Conservation (phyloP, 2,888 invertebrate genomes). For the Sesia apiformis region DNA sequence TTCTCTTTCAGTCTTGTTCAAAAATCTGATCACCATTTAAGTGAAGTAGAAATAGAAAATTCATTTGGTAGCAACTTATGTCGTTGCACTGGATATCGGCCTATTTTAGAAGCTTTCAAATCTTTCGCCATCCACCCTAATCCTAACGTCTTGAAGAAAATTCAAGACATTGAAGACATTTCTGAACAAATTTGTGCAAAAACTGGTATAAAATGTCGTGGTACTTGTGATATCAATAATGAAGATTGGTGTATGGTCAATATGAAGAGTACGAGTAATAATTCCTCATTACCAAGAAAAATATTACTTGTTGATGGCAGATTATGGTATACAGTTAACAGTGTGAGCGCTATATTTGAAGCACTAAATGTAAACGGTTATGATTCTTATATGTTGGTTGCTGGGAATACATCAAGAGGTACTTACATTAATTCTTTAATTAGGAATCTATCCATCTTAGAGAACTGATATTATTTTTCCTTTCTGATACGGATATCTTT, state of each 20-base stretch:
- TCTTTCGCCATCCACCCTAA: slow-evolving; percentile 75
- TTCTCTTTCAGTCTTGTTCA: slow-evolving; percentile 18
- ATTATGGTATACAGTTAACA: slow-evolving; percentile 70
- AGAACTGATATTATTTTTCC: neutral
- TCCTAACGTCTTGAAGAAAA: slow-evolving; percentile 49
- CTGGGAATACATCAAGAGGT: slow-evolving; percentile 85
- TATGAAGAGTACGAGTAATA: slow-evolving; percentile 14
- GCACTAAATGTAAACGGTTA: slow-evolving; percentile 53
- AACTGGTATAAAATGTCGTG: slow-evolving; percentile 11
- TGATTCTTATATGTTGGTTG: slow-evolving; percentile 75
- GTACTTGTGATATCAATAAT: slow-evolving; percentile 3
- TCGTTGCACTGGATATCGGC: slow-evolving; percentile 85
- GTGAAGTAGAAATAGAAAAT: slow-evolving; percentile 80
- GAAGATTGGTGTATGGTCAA: slow-evolving; percentile 31
- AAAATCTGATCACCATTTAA: slow-evolving; percentile 37
- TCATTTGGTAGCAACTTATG: slow-evolving; percentile 86
- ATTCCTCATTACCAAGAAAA: slow-evolving; percentile 29
- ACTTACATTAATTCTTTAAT: too few species aligned
- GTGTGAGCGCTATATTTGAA: slow-evolving; percentile 65
- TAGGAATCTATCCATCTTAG: neutral
- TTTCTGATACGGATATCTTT: too few species aligned
- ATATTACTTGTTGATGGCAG: slow-evolving; percentile 39
- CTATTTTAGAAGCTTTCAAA: slow-evolving; percentile 86
- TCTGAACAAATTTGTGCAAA: slow-evolving; percentile 17
- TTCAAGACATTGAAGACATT: slow-evolving; percentile 46